These are phyloP conservation scores for Abrostola triplasia DNA, from an alignment of 2,888 invertebrate genomes.

Conservation along the genomic window DNA sequence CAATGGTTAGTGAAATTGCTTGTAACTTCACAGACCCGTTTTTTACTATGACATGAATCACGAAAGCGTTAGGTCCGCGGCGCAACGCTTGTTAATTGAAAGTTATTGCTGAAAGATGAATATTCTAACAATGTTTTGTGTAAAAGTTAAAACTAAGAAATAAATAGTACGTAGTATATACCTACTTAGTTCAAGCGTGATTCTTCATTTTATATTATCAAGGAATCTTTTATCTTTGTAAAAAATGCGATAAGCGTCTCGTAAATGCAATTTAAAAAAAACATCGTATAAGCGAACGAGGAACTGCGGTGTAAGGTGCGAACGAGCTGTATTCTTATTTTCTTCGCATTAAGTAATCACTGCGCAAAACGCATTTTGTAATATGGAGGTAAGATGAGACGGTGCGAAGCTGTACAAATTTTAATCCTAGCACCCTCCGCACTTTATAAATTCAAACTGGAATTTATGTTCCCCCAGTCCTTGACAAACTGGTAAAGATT, in stretches of 20 bases:
- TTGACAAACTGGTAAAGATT: constrained; percentile 17
- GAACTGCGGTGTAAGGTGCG: constrained; percentile 54
- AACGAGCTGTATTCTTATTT: constrained; percentile 63
- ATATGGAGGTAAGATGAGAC: constrained; percentile 50
- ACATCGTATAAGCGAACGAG: constrained; percentile 55
- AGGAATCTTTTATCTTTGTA: constrained; percentile 30
- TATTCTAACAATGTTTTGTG: constrained; percentile 29
- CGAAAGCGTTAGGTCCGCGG: constrained; percentile 58
- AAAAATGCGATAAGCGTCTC: constrained; percentile 45
- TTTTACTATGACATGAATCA: constrained; percentile 68
- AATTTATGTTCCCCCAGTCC: constrained; percentile 31
- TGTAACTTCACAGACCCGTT: constrained; percentile 63
- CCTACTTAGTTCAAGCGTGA: constrained; percentile 4
- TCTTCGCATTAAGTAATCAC: constrained; percentile 59
- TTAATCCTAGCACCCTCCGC: constrained; percentile 56
- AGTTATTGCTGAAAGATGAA: constrained; percentile 60
- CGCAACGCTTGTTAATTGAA: constrained; percentile 64
- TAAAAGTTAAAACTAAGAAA: constrained; percentile 30
- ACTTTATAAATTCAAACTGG: constrained; percentile 38
- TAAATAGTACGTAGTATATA: no score
- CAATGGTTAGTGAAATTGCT: constrained; percentile 74
- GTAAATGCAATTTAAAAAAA: constrained; percentile 64
- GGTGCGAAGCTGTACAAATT: constrained; percentile 61
- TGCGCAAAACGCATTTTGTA: constrained; percentile 62
- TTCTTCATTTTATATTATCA: constrained; percentile 24